Base-by-base conservation (phyloP, 2,797 vertebrate species). In the Gallinago stenura region DNA sequence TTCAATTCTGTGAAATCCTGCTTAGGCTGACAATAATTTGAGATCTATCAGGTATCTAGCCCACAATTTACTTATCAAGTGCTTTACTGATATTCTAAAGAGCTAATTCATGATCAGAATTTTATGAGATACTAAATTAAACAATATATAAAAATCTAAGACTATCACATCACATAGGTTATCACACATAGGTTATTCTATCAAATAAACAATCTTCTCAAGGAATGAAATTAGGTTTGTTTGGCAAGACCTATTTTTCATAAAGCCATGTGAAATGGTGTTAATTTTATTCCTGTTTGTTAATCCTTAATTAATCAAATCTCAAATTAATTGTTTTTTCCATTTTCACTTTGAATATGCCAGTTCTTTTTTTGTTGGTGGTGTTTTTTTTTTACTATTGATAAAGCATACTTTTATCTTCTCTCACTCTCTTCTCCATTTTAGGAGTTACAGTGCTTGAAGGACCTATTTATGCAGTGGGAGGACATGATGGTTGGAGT, bases 401-500 rank as follows among this genome's bases (percentile, higher is more conserved):
- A 28, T 48, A 51, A 90, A 72, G 6, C 12, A 48, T 60, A 51
- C 9, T 62, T 64, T 87, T 78, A 83, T 87, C 17, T 86, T 91
- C 45, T 97, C 39, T 87, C n/a, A 56, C 31, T 95, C 56, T 97
- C 30, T 95, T 26, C 48, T 68, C 20, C 83, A 62, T 92, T 97
- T 95, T 87, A 98, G 98, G 98, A 46, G 98, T 98, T 57, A 98
- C 98, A 31, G 98, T 98, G 31, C 98, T 98, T 65, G 98, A 98
- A 98, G 98, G 98, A 20, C 98, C 98, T 65, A 98, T 98, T 92
- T 98, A 98, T 91, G 98, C 98, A 10, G 98, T 98, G 24, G 98
- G 98, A 91, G 98, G 98, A 76, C 98, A 98, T 79, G 98, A 98
- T 80, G 98, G 98, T 51, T 98, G 98, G 98, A 98, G 98, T 82